Evolutionary conservation across 2,113 vertebrate genomes (phyloP).

Genomic region (Gallinago jamesoni): DNA sequence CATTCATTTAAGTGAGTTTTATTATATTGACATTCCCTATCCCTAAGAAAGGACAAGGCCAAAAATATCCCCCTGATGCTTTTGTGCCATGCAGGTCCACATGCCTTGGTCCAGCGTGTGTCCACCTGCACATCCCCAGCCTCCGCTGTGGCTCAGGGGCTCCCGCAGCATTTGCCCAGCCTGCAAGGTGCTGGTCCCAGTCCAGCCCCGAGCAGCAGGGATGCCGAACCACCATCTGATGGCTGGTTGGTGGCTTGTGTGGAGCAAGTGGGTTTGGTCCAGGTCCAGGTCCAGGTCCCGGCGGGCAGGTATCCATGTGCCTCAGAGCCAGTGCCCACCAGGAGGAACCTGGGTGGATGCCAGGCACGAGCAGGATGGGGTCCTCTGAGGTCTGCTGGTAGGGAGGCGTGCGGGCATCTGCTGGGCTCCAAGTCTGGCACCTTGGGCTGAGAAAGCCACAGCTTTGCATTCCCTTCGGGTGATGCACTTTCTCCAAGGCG

Average conservation of each 20-base stretch:
- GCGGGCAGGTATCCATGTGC: background rate
- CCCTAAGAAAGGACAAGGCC: background rate
- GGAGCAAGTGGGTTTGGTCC: background rate
- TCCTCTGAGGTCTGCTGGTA: conserved; percentile 28
- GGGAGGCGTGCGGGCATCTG: background rate
- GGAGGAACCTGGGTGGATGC: background rate
- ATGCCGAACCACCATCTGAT: background rate
- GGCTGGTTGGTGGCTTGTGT: background rate
- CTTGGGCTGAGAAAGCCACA: background rate
- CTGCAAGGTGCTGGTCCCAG: background rate
- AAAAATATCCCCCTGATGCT: background rate
- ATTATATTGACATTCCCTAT: background rate
- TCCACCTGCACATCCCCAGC: background rate
- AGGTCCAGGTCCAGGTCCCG: conserved; percentile 9
- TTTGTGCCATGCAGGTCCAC: background rate
- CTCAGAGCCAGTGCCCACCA: background rate
- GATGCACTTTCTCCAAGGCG: rapidly evolving
- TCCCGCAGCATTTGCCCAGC: background rate
- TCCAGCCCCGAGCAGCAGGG: background rate
- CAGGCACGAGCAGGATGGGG: background rate
- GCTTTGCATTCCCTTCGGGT: background rate
- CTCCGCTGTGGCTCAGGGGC: background rate
- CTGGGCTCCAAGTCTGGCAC: background rate
- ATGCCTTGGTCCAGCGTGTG: background rate
- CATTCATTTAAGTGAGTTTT: background rate